A percentile compares a stretch with the other conserved stretches of the same genome.
phyloP scores from a whole-genome alignment of 1,140 invertebrate species.

The Drosophila cardini region DNA sequence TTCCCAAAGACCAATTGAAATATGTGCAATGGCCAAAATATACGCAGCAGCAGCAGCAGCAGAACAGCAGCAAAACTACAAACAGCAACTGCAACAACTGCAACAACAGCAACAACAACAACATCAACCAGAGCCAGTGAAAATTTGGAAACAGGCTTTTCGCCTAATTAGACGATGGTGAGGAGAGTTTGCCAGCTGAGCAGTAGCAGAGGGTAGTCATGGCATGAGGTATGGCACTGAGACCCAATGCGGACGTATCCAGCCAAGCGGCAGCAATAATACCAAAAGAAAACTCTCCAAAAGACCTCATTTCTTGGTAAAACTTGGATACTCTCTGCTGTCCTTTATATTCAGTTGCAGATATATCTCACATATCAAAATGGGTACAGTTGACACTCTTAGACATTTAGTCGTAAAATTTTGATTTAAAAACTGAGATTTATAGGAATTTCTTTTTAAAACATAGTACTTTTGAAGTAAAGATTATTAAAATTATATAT shows the following conservation, averaged over 20 bases:
- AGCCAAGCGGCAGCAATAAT: slow-evolving; percentile 67
- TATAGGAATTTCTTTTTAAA: no score
- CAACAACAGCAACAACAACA: slow-evolving; percentile 24
- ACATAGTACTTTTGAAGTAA: no score
- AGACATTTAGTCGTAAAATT: not conserved
- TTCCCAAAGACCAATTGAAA: slow-evolving; percentile 77
- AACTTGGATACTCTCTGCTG: slow-evolving; percentile 2
- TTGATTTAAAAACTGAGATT: no score
- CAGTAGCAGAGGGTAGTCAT: slow-evolving; percentile 14
- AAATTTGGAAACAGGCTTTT: slow-evolving; percentile 79
- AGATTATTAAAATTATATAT: no score
- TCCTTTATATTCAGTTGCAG: not conserved
- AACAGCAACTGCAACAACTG: slow-evolving; percentile 30
- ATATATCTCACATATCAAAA: not conserved
- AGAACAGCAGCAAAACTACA: slow-evolving; percentile 36
- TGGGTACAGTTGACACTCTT: not conserved
- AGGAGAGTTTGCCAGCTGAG: slow-evolving; percentile 3
- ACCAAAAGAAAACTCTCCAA: slow-evolving; percentile 43
- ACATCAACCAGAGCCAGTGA: slow-evolving; percentile 38
- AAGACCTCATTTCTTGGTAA: slow-evolving; percentile 12
- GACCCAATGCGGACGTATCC: slow-evolving; percentile 35
- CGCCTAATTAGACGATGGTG: slow-evolving; percentile 76
- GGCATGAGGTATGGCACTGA: slow-evolving; percentile 28
- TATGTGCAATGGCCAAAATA: slow-evolving; percentile 71
- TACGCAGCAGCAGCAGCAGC: slow-evolving; percentile 52